Evolutionary conservation across 2,113 vertebrate species (phyloP).

Genomic region (Anolis carolinensis): DNA sequence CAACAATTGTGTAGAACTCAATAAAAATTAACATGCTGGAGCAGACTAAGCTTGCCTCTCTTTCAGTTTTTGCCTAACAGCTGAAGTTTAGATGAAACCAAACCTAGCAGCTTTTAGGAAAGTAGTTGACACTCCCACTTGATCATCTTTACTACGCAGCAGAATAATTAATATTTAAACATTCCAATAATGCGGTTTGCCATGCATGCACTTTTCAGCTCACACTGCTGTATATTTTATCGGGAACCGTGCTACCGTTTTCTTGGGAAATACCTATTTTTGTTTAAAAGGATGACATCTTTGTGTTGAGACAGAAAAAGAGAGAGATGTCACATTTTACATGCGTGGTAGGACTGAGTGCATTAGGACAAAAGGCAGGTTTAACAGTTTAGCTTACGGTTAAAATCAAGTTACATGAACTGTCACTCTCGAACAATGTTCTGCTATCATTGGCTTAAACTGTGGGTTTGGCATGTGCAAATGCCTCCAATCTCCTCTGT

Average conservation of each 20-base stretch:
- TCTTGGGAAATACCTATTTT: slow-evolving; percentile 75
- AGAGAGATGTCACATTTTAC: slow-evolving; percentile 51
- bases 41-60: slow-evolving; percentile 84
- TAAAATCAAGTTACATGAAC: slow-evolving; percentile 63
- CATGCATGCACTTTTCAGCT: slow-evolving; percentile 97
- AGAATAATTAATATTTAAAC: slow-evolving; percentile 99
- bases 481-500: slow-evolving; percentile 20
- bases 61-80: slow-evolving; percentile 82
- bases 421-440: slow-evolving; percentile 62
- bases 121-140: slow-evolving; percentile 92
- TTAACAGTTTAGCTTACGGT: slow-evolving; percentile 63
- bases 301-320: background rate
- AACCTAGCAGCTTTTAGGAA: slow-evolving; percentile 84
- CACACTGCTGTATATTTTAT: slow-evolving; percentile 96
- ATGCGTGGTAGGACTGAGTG: slow-evolving; percentile 62
- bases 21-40: slow-evolving; percentile 84
- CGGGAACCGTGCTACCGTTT: slow-evolving; percentile 80
- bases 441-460: slow-evolving; percentile 48
- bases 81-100: slow-evolving; percentile 79
- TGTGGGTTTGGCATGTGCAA: slow-evolving; percentile 13
- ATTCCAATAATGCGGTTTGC: slow-evolving; percentile 99
- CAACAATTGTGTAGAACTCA: slow-evolving; percentile 79
- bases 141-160: slow-evolving; percentile 98
- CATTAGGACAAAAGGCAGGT: slow-evolving; percentile 61
- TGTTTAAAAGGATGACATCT: slow-evolving; percentile 65